These are phyloP conservation scores for Sitta europaea DNA, from an alignment of 2,113 vertebrate genomes.

Conservation along the genomic window DNA sequence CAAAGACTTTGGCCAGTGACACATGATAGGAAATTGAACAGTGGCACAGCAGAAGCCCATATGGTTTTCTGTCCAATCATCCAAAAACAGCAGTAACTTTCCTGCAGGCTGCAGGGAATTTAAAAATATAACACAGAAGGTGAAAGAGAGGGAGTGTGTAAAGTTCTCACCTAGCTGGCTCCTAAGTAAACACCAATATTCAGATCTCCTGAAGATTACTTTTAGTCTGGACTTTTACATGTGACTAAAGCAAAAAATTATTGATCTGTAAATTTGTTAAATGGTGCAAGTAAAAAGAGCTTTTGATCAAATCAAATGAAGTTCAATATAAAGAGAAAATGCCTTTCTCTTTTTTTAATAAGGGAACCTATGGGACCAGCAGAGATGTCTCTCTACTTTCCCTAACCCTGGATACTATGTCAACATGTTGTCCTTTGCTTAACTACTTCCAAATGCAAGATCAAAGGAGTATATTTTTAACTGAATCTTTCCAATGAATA, in stretches of 20 bases:
- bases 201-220: background rate
- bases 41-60: background rate
- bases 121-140: accelerated
- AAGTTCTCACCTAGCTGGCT: background rate
- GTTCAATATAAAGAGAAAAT: background rate
- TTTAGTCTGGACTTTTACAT: background rate
- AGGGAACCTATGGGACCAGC: background rate
- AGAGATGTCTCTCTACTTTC: background rate
- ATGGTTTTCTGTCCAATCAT: background rate
- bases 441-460: background rate
- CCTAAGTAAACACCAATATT: background rate
- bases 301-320: background rate
- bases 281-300: background rate
- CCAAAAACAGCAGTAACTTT: background rate
- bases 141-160: accelerated
- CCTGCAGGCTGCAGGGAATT: background rate
- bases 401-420: background rate
- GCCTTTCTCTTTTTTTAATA: background rate
- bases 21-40: background rate
- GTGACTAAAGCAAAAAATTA: background rate
- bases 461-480: background rate
- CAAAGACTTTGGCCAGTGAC: background rate
- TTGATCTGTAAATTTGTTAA: background rate
- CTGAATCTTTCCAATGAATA: background rate
- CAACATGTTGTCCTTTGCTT: background rate